Evolutionary conservation across 2,113 vertebrate species (phyloP).

Genomic region (Ciconia boyciana): DNA sequence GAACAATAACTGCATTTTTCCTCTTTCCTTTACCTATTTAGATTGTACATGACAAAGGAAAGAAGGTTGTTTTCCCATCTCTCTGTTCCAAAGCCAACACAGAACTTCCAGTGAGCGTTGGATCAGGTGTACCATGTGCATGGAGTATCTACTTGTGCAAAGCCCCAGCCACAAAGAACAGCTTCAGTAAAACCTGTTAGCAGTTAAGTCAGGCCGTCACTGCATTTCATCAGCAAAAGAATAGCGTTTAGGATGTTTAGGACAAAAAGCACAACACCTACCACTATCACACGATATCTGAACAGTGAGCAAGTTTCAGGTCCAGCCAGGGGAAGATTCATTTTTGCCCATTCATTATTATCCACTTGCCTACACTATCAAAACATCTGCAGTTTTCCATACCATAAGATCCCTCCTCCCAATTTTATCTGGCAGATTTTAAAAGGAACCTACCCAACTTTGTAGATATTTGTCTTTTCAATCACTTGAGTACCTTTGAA

Average conservation of each 20-base stretch:
- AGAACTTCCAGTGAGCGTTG: not conserved
- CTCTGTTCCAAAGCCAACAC: not conserved
- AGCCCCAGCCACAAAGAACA: not conserved
- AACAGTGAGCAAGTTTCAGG: not conserved
- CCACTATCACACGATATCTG: not conserved
- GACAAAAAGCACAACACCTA: not conserved
- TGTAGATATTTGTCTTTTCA: not conserved
- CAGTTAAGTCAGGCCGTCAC: not conserved
- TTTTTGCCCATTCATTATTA: not conserved
- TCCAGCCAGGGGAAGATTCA: not conserved
- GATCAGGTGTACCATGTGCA: fast-evolving
- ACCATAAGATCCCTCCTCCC: not conserved
- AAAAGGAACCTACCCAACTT: not conserved
- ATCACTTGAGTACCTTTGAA: not conserved
- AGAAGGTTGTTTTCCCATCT: not conserved
- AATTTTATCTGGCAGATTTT: not conserved
- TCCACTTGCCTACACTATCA: not conserved
- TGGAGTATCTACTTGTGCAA: not conserved
- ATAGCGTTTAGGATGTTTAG: not conserved
- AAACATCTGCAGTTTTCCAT: not conserved
- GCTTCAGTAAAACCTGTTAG: not conserved
- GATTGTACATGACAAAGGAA: fast-evolving
- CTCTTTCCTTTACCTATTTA: not conserved
- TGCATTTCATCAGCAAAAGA: not conserved
- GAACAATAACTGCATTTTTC: not conserved